A percentile compares a stretch with the other conserved stretches of the same genome.
phyloP scores from a whole-genome alignment of 2,797 vertebrate genomes.

The Enteromius trimaculatus region DNA sequence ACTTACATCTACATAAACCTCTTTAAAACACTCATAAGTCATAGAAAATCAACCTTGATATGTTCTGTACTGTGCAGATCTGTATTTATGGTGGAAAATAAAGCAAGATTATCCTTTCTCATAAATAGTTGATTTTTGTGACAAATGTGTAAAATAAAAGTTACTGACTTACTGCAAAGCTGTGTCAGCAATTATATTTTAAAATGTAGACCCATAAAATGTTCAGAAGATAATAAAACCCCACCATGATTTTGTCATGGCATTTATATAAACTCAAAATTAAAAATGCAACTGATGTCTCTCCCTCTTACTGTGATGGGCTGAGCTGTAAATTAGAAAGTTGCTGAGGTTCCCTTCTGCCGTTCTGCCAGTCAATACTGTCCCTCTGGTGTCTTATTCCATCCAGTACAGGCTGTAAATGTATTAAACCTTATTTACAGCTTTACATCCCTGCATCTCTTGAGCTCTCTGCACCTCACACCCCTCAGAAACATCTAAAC shows the following conservation, averaged over 20 bases:
- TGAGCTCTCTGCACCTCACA: conserved; percentile 6
- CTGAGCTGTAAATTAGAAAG: conserved; percentile 30
- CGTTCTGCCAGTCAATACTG: background rate
- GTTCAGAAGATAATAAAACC: conserved; percentile 4
- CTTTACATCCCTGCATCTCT: conserved; percentile 1
- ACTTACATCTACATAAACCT: conserved; percentile 7
- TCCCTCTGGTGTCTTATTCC: background rate
- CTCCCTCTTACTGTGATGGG: background rate
- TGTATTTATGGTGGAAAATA: conserved; percentile 18
- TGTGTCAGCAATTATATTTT: background rate
- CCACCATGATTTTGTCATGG: background rate
- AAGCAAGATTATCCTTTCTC: background rate
- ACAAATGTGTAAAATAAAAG: background rate
- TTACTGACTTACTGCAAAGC: background rate
- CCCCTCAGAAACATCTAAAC: background rate
- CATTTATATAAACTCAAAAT: background rate
- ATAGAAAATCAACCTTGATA: background rate
- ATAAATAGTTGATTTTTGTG: background rate
- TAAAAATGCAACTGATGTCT: background rate
- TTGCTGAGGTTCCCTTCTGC: conserved; percentile 12
- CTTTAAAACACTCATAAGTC: background rate
- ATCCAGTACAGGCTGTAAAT: conserved; percentile 1
- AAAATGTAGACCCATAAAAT: background rate
- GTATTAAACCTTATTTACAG: conserved; percentile 32
- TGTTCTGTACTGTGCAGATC: background rate